Percentiles rank a stretch among this genome's conserved stretches.
Evolutionary conservation across 2,888 invertebrate species (phyloP).

Genomic region (Perizoma affinitatum): DNA sequence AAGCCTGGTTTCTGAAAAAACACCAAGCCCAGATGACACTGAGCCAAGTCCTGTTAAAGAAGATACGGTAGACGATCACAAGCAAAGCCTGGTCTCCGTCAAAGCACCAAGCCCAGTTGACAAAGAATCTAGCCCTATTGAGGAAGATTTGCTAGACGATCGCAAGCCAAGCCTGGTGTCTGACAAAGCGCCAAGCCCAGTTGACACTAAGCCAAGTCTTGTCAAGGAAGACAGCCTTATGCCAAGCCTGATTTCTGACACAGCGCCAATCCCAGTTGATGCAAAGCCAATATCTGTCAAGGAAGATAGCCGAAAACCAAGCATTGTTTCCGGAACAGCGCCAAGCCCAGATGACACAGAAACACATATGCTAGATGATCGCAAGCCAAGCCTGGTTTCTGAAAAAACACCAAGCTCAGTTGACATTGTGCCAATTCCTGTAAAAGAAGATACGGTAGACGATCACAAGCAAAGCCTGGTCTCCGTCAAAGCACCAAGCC

Average conservation of each 20-base stretch:
- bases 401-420: constrained; percentile 10
- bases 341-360: constrained; percentile 2
- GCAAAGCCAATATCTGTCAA: constrained; percentile 16
- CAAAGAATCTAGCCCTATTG: constrained; percentile 20
- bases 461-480: constrained; percentile 15
- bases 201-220: constrained; percentile 13
- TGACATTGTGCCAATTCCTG: constrained; percentile 23
- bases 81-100: too few species aligned
- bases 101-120: too few species aligned
- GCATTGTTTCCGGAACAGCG: constrained; percentile 5
- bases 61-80: too few species aligned
- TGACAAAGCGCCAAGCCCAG: constrained; percentile 1
- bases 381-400: constrained; percentile 11
- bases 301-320: constrained; percentile 7
- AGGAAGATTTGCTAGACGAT: neutral
- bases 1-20: neutral
- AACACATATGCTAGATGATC: constrained; percentile 7
- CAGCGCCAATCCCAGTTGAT: constrained; percentile 16
- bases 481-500: constrained; percentile 9
- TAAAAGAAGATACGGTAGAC: neutral
- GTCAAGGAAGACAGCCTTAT: constrained; percentile 1
- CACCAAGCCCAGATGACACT: constrained; percentile 8
- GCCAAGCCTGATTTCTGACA: constrained; percentile 16
- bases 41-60: neutral
- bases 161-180: constrained; percentile 4